phyloP scores from a whole-genome alignment of 2,797 vertebrate species.

The Ctenopoma kingsleyae region DNA sequence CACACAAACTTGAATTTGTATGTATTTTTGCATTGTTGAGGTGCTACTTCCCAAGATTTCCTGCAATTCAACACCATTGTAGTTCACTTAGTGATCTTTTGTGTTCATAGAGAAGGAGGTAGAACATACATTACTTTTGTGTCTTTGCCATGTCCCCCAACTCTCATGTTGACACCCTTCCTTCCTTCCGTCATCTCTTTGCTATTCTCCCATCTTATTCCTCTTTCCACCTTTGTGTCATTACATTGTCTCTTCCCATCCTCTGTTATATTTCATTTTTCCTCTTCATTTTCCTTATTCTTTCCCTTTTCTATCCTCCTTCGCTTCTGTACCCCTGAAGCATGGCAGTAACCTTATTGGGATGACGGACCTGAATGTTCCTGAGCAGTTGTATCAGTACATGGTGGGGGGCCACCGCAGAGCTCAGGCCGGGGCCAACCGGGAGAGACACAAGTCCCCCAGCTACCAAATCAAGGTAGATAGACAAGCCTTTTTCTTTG shows the following conservation, averaged over 20 bases:
- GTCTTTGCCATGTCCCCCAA: too few species aligned
- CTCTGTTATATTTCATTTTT: not conserved
- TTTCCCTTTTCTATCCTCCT: not conserved
- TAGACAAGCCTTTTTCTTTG: not conserved
- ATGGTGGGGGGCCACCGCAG: constrained; percentile 97
- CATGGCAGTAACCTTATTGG: constrained; percentile 98
- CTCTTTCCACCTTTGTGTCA: not conserved
- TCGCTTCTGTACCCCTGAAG: constrained; percentile 69
- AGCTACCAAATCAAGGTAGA: constrained; percentile 98
- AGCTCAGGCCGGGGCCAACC: constrained; percentile 90
- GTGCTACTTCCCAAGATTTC: not conserved
- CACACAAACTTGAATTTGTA: not conserved
- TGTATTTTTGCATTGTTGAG: not conserved
- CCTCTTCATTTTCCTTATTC: not conserved
- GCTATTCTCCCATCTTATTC: not conserved
- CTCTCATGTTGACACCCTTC: too few species aligned
- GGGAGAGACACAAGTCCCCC: constrained; percentile 97
- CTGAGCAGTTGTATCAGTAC: constrained; percentile 98
- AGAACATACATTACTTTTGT: not conserved
- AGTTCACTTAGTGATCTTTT: not conserved
- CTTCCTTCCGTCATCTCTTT: not conserved
- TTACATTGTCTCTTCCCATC: not conserved
- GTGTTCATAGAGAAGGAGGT: constrained; percentile 13
- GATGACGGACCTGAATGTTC: constrained; percentile 98
- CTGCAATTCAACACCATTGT: not conserved